These are phyloP conservation scores for Peromyscus californicus DNA, from an alignment of 2,113 vertebrate species.

Conservation along the genomic window DNA sequence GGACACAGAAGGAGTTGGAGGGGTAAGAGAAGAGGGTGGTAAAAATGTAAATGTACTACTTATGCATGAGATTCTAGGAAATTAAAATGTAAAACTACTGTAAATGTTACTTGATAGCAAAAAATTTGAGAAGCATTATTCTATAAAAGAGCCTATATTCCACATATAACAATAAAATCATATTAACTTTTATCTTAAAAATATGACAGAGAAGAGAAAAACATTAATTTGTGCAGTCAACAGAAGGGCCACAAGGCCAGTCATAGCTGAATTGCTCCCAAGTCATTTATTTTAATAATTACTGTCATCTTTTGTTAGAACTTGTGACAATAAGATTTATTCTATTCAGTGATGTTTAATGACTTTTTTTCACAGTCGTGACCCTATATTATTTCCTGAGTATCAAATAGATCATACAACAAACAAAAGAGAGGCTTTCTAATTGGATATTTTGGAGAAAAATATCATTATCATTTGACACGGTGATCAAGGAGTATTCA, in stretches of 20 bases:
- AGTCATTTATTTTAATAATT: neutral
- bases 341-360: conserved; percentile 37
- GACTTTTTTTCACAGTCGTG: conserved; percentile 17
- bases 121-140: neutral
- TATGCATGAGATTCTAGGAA: too few relatives aligned
- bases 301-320: conserved; percentile 5
- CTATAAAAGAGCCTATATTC: neutral
- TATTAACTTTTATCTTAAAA: neutral
- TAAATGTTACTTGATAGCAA: neutral
- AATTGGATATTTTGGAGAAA: conserved; percentile 18
- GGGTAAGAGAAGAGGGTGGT: neutral
- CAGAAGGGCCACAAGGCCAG: neutral
- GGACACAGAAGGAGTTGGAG: neutral
- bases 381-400: conserved; percentile 22
- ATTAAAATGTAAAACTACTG: neutral
- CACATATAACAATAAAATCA: neutral
- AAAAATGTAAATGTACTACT: neutral
- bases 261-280: neutral
- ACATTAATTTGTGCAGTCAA: neutral
- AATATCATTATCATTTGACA: conserved; percentile 7
- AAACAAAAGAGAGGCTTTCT: conserved; percentile 43
- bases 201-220: neutral
- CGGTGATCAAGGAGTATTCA: conserved; percentile 16
- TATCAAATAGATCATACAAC: conserved; percentile 11
- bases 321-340: conserved; percentile 1